Evolutionary conservation across 2,888 invertebrate genomes (phyloP), one percentile per base, ranked within the genome.

Genomic region (Gnatocerus cornutus): DNA sequence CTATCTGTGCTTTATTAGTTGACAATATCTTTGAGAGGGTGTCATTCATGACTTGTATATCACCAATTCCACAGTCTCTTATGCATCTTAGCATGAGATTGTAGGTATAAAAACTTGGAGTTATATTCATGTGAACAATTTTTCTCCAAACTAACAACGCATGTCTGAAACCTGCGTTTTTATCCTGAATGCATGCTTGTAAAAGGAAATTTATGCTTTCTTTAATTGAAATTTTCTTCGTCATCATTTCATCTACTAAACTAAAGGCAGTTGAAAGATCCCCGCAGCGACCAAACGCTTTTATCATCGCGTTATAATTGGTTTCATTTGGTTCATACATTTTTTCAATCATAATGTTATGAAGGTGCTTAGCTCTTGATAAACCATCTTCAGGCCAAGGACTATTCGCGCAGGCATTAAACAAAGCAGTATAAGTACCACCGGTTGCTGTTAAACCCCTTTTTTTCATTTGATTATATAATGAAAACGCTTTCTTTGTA

Each of bases 271-370:
- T 91, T 66, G 88, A 80, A 12, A 95, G 81, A 82, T 95, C 93
- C 0, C 93, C 93, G 84, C 93, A 93, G 69, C 92, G 87, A 0
- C 95, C 96, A 86, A 94, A 98, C 0, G 96, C 95, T 87, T 96
- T 97, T 30, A 97, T 94, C 92, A 97, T 93, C 1, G 93, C 90
- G 87, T 96, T 92, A 80, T 94, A 97, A 79, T 93, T 94, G 5
- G 90, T 90, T 0, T 89, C 83, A 81, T 95, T 95, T 1, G 93
- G 90, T 72, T 89, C 87, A 73, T 90, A 85, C 5, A 89, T 88
- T 77, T 91, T 92, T 76, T 92, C 90, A 52, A 88, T 82, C 88
- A 97, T 92, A 2, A 90, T 84, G 67, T 90, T 85, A 61, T 91
- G 86, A 55, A 98, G 85, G 70, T 89, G 84, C 14, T 85, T 87